Percentiles rank a stretch among this genome's conserved stretches.
Evolutionary conservation across 2,888 invertebrate genomes (phyloP).

Genomic region (Nephrotoma appendiculata): DNA sequence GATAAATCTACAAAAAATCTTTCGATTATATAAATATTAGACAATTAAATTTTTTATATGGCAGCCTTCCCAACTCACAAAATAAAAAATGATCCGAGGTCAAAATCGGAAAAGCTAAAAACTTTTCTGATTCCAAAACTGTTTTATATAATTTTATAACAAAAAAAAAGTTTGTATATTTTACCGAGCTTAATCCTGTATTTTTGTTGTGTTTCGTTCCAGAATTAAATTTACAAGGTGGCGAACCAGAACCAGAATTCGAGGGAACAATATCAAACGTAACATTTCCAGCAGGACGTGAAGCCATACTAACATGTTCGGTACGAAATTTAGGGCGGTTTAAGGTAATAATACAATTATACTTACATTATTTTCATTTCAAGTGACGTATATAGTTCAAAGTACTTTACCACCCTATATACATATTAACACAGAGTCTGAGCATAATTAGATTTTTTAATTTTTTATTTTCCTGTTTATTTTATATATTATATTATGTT

Average conservation of each 20-base stretch:
- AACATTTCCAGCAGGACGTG: slow-evolving; percentile 32
- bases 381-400: neutral
- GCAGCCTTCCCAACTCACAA: neutral
- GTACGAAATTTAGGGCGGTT: slow-evolving; percentile 32
- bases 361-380: neutral
- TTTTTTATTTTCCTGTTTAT: neutral
- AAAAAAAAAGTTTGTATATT: neutral
- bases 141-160: neutral
- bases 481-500: neutral
- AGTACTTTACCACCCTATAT: neutral
- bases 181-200: neutral
- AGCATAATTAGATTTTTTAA: neutral
- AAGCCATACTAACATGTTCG: slow-evolving; percentile 30
- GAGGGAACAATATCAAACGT: slow-evolving; percentile 31
- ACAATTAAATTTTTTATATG: neutral
- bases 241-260: slow-evolving; percentile 32
- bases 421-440: neutral
- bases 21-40: neutral
- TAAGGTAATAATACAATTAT: slow-evolving; percentile 20
- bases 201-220: slow-evolving; percentile 5
- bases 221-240: slow-evolving; percentile 17
- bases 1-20: neutral
- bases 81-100: neutral
- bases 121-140: neutral
- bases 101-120: neutral